A percentile compares a stretch with the other conserved stretches of the same genome.
These are phyloP conservation scores for Oxytorus armatus DNA, from an alignment of 2,888 invertebrate genomes.

Conservation along the genomic window DNA sequence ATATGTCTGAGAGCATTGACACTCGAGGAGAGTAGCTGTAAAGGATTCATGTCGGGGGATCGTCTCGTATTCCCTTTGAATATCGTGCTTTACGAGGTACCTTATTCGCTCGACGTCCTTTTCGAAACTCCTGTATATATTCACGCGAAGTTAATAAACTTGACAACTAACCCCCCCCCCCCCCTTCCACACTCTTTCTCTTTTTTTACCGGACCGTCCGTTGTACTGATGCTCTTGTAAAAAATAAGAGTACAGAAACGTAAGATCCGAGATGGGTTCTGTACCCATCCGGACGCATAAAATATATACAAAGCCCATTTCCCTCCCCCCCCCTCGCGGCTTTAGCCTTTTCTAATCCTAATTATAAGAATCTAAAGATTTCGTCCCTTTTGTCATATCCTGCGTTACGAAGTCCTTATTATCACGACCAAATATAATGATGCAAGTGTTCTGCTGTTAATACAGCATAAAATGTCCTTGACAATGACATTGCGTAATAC, in stretches of 20 bases:
- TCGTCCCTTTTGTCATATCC: too few species aligned
- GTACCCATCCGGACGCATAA: constrained; percentile 70
- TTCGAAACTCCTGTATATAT: constrained; percentile 71
- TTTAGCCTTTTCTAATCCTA: too few species aligned
- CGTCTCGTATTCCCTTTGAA: constrained; percentile 80
- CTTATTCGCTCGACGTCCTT: constrained; percentile 66
- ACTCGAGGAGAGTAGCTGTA: constrained; percentile 63
- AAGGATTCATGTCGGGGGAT: constrained; percentile 76
- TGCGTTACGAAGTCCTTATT: too few species aligned
- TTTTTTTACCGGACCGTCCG: constrained; percentile 72
- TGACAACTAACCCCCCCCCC: constrained; percentile 15
- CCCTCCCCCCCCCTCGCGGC: constrained; percentile 49
- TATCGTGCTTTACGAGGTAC: constrained; percentile 75
- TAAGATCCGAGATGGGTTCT: constrained; percentile 44
- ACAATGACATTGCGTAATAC: background rate
- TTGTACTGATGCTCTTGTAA: constrained; percentile 60
- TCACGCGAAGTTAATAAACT: constrained; percentile 43
- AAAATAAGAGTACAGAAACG: constrained; percentile 62
- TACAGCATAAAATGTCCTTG: background rate
- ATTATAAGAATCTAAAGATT: too few species aligned
- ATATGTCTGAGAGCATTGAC: constrained; percentile 55
- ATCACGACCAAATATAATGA: too few species aligned
- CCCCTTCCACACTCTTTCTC: constrained; percentile 8
- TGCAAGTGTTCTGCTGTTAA: too few species aligned
- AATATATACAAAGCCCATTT: constrained; percentile 70